Evolutionary conservation across 2,888 invertebrate genomes (phyloP), one percentile per base, ranked within the genome.

Genomic region (Ischnura elegans): DNA sequence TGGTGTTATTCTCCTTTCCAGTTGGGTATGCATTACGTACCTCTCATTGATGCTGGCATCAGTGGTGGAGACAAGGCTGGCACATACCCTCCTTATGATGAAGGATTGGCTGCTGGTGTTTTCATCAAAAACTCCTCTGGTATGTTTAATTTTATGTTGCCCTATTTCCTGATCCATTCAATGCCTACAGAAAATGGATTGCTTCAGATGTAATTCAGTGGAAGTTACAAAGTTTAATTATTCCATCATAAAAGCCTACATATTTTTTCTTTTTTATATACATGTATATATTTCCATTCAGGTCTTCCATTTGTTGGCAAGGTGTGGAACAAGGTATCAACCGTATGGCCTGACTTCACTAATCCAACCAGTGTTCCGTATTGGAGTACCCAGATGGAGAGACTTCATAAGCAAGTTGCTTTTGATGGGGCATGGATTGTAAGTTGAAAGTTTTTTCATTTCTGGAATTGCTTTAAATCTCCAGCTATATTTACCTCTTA

Each of bases 371-470:
- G 97, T 0, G 96, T 97, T 0, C 96, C 96, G 16, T 98, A 98
- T 95, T 98, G 98, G 97, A 96, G 97, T n/a, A 96, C 97, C 94
- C 97, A 98, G 97, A 96, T 98, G 95, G 95, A 96, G 1, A 95
- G 96, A 25, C 97, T 98, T 95, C 97, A 98, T 95, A 96, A 97
- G 16, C 95, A 96, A 94, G 96, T 98, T 93, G 96, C 97, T 4
- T 98, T 97, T 95, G 98, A 99, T 95, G 98, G 98, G 21, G 97
- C 97, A 86, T 98, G 98, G 98, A 98, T 98, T 95, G 98, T 97
- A 95, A 97, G 97, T 96, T 94, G 93, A 86, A 46, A 42, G n/a
- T n/a, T 76, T 45, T 19, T n/a, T 2, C 76, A 93, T n/a, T n/a
- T n/a, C n/a, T n/a, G n/a, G n/a, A n/a, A n/a, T n/a, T n/a, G n/a